Base-by-base conservation (phyloP, 2,888 invertebrate genomes). In the Caenorhabditis virilis region DNA sequence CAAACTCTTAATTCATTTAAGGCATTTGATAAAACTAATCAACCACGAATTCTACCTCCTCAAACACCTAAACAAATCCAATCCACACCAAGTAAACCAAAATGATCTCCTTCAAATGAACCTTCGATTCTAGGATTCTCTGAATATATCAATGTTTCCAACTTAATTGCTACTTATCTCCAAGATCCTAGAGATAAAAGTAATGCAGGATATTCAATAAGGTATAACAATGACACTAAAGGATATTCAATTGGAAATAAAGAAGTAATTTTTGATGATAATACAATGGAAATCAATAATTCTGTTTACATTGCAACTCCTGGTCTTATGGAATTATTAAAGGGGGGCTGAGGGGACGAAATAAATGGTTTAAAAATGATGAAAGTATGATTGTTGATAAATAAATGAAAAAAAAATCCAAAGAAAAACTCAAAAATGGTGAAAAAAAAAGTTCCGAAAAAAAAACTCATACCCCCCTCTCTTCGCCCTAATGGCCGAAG, bases 271-370 rank as follows among this genome's bases (percentile, higher is more conserved):
- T 64, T 70, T 39, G 60, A 72, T 64, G 46, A 72, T 39, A 71
- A 72, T 46, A 68, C 52, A 20, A 52, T 72, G 1, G 20, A 36
- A 53, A 61, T 72, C 13, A 47, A 68, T 50, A 47, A 55, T 42
- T 9, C 16, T 33, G 57, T 38, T 47, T 70, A 70, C 27, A 48
- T 23, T 25, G 66, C 67, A 38, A 59, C 70, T 45, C 20, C 18
- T 27, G 72, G 72, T 36, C 22, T 72, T 39, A 65, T 72, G 71
- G 72, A 72, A 53, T 55, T 72, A 56, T 33, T 72, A n/a, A n/a
- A n/a, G n/a, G n/a, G n/a, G n/a, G n/a, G n/a, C n/a, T n/a, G n/a
- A n/a, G n/a, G n/a, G n/a, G n/a, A n/a, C n/a, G n/a, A n/a, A n/a
- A n/a, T n/a, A n/a, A n/a, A n/a, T n/a, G n/a, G n/a, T n/a, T n/a